phyloP scores from a whole-genome alignment of 2,888 invertebrate genomes.

The Drosophila nr. perissopoda region DNA sequence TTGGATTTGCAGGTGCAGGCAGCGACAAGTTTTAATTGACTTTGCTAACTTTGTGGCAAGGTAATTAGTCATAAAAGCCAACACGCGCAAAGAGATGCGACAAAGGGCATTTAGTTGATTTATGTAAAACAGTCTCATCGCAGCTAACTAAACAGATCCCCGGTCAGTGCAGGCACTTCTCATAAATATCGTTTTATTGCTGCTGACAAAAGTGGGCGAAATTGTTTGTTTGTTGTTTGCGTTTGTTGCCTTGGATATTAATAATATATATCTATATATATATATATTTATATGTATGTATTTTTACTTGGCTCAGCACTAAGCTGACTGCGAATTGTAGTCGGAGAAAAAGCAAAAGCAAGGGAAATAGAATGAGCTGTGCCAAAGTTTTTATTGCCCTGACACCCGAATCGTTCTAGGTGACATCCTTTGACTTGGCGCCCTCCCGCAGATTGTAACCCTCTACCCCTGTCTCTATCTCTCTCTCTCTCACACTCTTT shows the following conservation, averaged over 20 bases:
- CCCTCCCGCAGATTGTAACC: constrained; percentile 3
- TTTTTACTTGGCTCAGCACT: constrained; percentile 74
- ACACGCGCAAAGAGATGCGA: constrained; percentile 20
- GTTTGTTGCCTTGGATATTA: constrained; percentile 58
- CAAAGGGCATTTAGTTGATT: constrained; percentile 66
- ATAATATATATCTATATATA: constrained; percentile 58
- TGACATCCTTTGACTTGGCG: constrained; percentile 71
- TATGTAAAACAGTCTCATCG: constrained; percentile 58
- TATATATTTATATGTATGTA: constrained; percentile 52
- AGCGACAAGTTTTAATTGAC: constrained; percentile 71
- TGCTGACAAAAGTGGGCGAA: constrained; percentile 62
- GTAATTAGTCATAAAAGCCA: constrained; percentile 66
- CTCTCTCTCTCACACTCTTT: constrained; percentile 4
- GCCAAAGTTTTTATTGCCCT: constrained; percentile 76
- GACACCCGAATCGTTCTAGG: constrained; percentile 71
- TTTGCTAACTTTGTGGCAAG: constrained; percentile 51
- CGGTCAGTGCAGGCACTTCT: constrained; percentile 41
- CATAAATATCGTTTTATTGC: constrained; percentile 77
- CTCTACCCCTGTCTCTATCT: neutral
- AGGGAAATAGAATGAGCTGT: constrained; percentile 50
- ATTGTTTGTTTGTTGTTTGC: constrained; percentile 46
- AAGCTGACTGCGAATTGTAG: constrained; percentile 47
- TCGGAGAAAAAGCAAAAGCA: constrained; percentile 2
- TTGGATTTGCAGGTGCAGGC: constrained; percentile 58
- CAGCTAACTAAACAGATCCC: constrained; percentile 24